These are phyloP conservation scores for Muscicapa comitata DNA, from an alignment of 2,797 vertebrate genomes.

Conservation along the genomic window DNA sequence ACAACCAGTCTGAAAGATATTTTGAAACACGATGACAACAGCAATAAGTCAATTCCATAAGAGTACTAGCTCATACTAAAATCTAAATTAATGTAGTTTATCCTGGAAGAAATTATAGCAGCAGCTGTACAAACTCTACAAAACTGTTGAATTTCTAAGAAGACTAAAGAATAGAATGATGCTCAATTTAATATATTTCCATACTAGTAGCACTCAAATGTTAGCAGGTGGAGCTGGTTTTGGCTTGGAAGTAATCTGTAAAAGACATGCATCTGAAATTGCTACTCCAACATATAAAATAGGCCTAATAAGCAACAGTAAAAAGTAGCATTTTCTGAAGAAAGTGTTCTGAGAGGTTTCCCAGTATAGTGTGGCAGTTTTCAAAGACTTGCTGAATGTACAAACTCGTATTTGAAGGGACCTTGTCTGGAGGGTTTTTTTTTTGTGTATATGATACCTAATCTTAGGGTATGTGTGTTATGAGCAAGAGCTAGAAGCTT, in stretches of 20 bases:
- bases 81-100: neutral
- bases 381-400: neutral
- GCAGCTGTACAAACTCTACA: neutral
- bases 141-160: neutral
- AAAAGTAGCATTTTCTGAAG: neutral
- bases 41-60: neutral
- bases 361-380: neutral
- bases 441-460: neutral
- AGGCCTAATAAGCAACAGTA: neutral
- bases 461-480: neutral
- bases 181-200: neutral
- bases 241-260: neutral
- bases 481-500: neutral
- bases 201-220: neutral
- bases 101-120: neutral
- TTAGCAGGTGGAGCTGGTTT: neutral
- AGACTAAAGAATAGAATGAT: neutral
- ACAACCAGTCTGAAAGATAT: neutral
- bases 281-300: neutral
- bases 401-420: neutral
- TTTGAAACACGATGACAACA: neutral
- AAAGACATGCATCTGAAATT: neutral
- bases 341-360: neutral
- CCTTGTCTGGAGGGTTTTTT: neutral
- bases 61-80: neutral